Conservation (phyloP, 2,113 vertebrate species). For the Phrynosoma platyrhinos region DNA sequence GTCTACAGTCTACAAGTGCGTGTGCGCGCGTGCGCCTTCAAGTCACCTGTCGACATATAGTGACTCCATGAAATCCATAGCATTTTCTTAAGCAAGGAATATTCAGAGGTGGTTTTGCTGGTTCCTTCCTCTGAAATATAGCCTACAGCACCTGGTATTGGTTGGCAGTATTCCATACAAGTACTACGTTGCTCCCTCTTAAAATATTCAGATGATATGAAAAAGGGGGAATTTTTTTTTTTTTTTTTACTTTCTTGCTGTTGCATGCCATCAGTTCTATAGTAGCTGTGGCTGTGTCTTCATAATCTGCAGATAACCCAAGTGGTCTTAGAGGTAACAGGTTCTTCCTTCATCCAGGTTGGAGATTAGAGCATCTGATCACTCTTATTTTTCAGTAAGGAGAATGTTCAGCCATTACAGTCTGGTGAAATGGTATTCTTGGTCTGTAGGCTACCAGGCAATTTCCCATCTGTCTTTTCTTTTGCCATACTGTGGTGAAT, state of each 20-base stretch:
- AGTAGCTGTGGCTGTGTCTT: background rate
- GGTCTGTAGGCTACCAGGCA: background rate
- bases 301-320: background rate
- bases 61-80: too few relatives aligned
- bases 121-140: too few relatives aligned
- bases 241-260: too few relatives aligned
- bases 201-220: background rate
- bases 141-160: too few relatives aligned
- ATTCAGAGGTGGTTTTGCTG: too few relatives aligned
- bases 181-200: background rate
- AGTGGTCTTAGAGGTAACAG: background rate
- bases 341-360: background rate
- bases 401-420: conserved; percentile 18
- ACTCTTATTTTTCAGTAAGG: background rate
- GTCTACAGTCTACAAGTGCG: background rate
- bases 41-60: too few relatives aligned
- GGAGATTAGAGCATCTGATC: background rate
- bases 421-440: background rate
- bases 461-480: background rate
- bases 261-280: background rate
- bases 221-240: too few relatives aligned
- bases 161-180: too few relatives aligned
- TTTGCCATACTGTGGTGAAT: background rate
- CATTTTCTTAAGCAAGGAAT: too few relatives aligned
- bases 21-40: too few relatives aligned